Percentiles rank a stretch among this genome's conserved stretches.
These are phyloP conservation scores for Brachyhypopomus occidentalis DNA, from an alignment of 2,113 vertebrate genomes.

Conservation along the genomic window DNA sequence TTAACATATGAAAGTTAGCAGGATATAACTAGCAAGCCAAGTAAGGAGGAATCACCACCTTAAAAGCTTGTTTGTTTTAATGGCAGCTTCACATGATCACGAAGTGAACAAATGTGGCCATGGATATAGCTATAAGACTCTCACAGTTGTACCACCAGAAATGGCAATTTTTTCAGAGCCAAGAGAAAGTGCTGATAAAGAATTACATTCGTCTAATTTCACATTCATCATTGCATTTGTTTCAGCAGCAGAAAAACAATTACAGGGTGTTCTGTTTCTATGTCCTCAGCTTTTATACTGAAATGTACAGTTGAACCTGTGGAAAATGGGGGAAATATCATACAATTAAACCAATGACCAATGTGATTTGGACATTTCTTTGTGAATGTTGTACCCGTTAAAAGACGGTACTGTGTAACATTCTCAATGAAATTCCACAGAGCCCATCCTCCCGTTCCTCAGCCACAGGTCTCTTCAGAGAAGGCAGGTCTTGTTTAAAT, in stretches of 20 bases:
- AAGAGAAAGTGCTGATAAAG: constrained; percentile 26
- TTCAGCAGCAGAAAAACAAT: constrained; percentile 45
- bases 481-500: constrained; percentile 77
- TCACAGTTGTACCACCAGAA: not conserved
- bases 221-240: constrained; percentile 22
- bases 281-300: constrained; percentile 80
- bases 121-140: not conserved
- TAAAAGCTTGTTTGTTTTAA: constrained; percentile 7
- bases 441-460: constrained; percentile 59
- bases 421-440: constrained; percentile 73
- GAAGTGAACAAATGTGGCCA: not conserved
- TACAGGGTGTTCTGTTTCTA: constrained; percentile 80
- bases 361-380: constrained; percentile 69
- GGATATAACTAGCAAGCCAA: constrained; percentile 7
- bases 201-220: constrained; percentile 12
- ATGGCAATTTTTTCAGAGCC: not conserved
- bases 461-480: constrained; percentile 65
- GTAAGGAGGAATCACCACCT: constrained; percentile 12
- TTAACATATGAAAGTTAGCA: not conserved
- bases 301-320: constrained; percentile 72
- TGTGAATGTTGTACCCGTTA: constrained; percentile 81
- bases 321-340: constrained; percentile 64
- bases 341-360: constrained; percentile 57
- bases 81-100: not conserved
- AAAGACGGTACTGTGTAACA: constrained; percentile 77